These are phyloP conservation scores for Drosophila anomalata DNA, from an alignment of 2,888 invertebrate genomes.

Conservation along the genomic window DNA sequence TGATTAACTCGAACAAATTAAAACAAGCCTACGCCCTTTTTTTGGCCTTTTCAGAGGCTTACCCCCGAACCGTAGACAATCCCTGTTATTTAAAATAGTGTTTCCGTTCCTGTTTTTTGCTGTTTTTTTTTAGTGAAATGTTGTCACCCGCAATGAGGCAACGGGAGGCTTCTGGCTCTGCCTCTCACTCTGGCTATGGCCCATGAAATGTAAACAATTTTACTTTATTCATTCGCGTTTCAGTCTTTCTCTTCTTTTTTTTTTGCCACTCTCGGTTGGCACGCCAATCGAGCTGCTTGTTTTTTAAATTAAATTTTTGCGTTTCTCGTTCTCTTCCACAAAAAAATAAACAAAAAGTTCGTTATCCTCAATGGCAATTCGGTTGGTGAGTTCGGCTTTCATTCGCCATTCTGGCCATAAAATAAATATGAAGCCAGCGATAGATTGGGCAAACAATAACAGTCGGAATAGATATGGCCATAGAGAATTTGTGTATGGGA, in stretches of 20 bases:
- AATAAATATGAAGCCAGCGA: conserved; percentile 59
- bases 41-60: conserved; percentile 4
- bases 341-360: conserved; percentile 57
- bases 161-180: conserved; percentile 8
- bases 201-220: conserved; percentile 40
- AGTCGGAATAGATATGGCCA: conserved; percentile 27
- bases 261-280: conserved; percentile 22
- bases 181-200: conserved; percentile 8
- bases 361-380: conserved; percentile 27
- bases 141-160: conserved; percentile 30
- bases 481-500: conserved; percentile 10
- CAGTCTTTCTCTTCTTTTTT: conserved; percentile 9
- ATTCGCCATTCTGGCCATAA: conserved; percentile 46
- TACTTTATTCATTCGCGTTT: conserved; percentile 16
- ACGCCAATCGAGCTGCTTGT: conserved; percentile 67
- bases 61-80: conserved; percentile 13
- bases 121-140: conserved; percentile 2
- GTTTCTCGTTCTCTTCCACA: conserved; percentile 18
- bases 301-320: conserved; percentile 69
- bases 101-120: neutral
- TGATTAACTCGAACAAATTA: conserved; percentile 28
- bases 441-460: conserved; percentile 53
- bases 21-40: conserved; percentile 3
- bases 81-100: conserved; percentile 26
- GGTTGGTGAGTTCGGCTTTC: conserved; percentile 41